Base-by-base conservation (phyloP, 2,797 vertebrate genomes). In the Scarus forsteni region DNA sequence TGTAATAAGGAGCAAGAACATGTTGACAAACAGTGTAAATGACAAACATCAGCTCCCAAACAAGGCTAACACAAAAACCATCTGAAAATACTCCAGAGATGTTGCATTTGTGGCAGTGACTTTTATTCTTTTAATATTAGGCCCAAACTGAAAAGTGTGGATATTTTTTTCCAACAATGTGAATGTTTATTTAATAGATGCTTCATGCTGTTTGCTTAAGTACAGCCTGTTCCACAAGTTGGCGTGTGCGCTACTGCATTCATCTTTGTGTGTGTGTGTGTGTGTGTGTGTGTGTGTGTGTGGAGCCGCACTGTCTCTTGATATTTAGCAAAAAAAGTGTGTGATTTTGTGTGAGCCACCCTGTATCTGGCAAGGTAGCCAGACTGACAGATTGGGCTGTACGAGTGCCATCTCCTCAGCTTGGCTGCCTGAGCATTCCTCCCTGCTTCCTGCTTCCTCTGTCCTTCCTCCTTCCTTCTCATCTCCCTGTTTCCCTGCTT, bases 361-460 rank as follows among this genome's bases (percentile, higher is more conserved):
- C 73, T 81, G 81, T 86, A 85, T 88, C 83, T 93, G 92, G 91
- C 91, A 87, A 87, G 84, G 86, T 88, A 77, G 77, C 85, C 77
- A 88, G 90, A 90, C 88, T 88, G 90, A 92, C 93, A 93, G 92
- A 92, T 93, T 92, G 91, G 85, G 75, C 79, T 88, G 85, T 88
- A 70, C 72, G 82, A 81, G 81, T 87, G 91, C 89, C 89, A 92
- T 92, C 88, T 91, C 87, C 76, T 81, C 76, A 70, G 82, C 86
- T 90, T 87, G 87, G 86, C 88, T 80, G 80, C 66, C 66, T 44
- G 70, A 81, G 75, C 63, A 3, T 78, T 83, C 76, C 84, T 87
- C 72, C 53, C 64, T 79, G 44, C 1, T 73, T 85, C 79, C 76
- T 80, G 11, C 36, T 63, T 79, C 73, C 81, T 75, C 72, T 45